Base-by-base conservation (phyloP, 2,888 invertebrate species). In the Rhodophaea formosa region DNA sequence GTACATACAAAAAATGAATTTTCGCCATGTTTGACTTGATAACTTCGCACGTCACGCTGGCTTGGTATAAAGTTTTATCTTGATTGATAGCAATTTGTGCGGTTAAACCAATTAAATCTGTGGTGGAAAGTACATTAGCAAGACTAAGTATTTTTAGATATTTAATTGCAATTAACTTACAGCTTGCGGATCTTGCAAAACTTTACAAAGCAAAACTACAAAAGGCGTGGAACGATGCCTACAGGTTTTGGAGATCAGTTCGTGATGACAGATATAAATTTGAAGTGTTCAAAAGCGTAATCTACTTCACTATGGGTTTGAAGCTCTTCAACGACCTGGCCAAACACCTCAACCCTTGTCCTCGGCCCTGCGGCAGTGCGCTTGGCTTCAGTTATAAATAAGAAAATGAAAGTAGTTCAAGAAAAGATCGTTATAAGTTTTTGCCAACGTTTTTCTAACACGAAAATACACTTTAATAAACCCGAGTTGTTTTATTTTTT, bases 261-360 rank as follows among this genome's bases (percentile, higher is more conserved):
- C 64, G 54, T 0, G 57, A 62, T 0, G 72, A 83, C 35, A 69
- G 67, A 0, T 84, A 69, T 60, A 61, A 64, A 32, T 79, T 76
- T 75, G 70, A 80, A 35, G 44, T 84, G 1, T 67, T 80, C 10
- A 84, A 80, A 58, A 78, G 79, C 58, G 61, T 79, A 6, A 32
- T 72, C 1, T 77, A 74, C 62, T 82, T 84, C 56, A 59, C 67
- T 0, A 32, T 81, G 10, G 82, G 82, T 0, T 47, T 86, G 6
- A 84, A 84, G 60, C 65, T 84, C 7, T 80, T 79, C 58, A 57
- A 60, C 14, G 83, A 85, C 52, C 15, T 82, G n/a, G 71, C 69
- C 1, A 68, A 62, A 5, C 69, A 77, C 49, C 62, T 77, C 66
- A 58, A 14, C 6, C 49, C 49, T 8, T n/a, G 8, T 8, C 23